Evolutionary conservation across 2,113 vertebrate genomes (phyloP).

Genomic region (Ifrita kowaldi): DNA sequence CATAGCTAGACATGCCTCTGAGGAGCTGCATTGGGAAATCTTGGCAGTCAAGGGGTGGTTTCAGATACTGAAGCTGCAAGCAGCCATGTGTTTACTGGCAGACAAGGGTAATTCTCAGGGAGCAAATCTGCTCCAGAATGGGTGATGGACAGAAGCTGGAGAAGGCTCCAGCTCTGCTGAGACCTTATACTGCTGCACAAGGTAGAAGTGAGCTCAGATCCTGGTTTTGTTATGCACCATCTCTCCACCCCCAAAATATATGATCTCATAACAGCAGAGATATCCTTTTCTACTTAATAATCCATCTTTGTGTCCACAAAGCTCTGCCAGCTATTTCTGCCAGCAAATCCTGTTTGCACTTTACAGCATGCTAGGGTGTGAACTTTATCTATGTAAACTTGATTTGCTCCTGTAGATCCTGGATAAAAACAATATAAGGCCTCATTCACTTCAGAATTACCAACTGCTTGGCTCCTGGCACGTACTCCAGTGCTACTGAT

Average conservation of each 20-base stretch:
- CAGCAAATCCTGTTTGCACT: background rate
- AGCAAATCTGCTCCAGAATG: background rate
- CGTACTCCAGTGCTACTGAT: background rate
- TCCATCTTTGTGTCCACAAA: background rate
- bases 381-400: background rate
- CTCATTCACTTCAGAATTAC: background rate
- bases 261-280: background rate
- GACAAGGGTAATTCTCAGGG: background rate
- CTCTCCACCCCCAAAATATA: background rate
- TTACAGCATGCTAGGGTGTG: background rate
- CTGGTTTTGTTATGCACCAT: background rate
- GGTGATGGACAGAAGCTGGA: background rate
- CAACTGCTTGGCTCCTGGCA: background rate
- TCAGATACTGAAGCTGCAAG: background rate
- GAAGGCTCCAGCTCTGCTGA: background rate
- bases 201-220: background rate
- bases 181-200: background rate
- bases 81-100: background rate
- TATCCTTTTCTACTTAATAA: background rate
- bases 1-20: background rate
- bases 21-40: background rate
- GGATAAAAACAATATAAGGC: background rate
- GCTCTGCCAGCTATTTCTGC: background rate
- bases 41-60: background rate
- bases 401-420: conserved; percentile 1